Evolutionary conservation across 2,113 vertebrate species (phyloP), one percentile per base, ranked within the genome.

Genomic region (Microcebus murinus): DNA sequence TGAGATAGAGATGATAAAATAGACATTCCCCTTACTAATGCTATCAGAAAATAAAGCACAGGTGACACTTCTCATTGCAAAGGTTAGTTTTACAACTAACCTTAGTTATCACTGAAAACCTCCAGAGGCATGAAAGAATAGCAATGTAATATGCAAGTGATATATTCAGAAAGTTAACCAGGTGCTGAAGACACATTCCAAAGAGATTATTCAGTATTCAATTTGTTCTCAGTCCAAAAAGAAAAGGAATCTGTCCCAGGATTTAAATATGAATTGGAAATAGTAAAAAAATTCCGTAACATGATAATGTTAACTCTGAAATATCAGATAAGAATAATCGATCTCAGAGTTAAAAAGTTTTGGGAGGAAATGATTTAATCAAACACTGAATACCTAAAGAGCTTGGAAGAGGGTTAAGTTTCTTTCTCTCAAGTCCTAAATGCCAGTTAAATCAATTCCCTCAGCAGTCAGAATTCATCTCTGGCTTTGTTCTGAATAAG

Each of bases 181-280:
- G 84, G 87, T 81, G 86, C 29, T 87, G n/a, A 96, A 90, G 42
- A 96, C 34, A 86, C 29, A 94, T 80, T 94, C 52, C 76, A 70
- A 91, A 90, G 88, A 87, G 13, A 91, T 88, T 88, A 94, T 81
- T 92, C 86, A 89, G 39, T 67, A 94, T 94, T 76, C 20, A 93
- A 93, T 87, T 96, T 96, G 42, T 79, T 93, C 55, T 96, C 71
- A 81, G 63, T 87, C 52, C 87, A 94, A 91, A 96, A 91, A 95
- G 31, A 87, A 96, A 70, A 81, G 42, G 36, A 96, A 95, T 77
- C 6, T 90, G 34, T 67, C 81, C 65, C n/a, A 73, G 31, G 31
- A 94, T 74, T 92, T 90, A 83, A 92, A 61, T n/a, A 67, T 20
- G 29, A 92, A 90, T 21, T 45, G 77, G 57, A 81, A 96, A 71